Percentiles rank a stretch among this genome's conserved stretches.
phyloP scores from a whole-genome alignment of 2,113 vertebrate genomes.

The Chauna torquata region DNA sequence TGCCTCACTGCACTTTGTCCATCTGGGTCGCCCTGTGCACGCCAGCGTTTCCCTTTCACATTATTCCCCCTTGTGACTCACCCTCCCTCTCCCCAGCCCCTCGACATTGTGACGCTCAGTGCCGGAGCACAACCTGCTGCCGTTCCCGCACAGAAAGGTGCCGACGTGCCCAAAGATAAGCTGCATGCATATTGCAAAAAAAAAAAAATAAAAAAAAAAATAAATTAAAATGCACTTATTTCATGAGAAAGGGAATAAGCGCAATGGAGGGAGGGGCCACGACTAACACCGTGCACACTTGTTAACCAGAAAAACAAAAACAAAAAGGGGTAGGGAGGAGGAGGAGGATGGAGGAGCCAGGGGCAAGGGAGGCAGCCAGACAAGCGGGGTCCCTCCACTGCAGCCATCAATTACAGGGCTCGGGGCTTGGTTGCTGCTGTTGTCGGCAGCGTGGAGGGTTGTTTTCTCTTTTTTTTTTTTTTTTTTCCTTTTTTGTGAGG shows the following conservation, averaged over 20 bases:
- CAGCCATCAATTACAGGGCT: constrained; percentile 61
- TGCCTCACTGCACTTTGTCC: constrained; percentile 39
- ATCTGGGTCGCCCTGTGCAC: constrained; percentile 52
- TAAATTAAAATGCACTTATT: too few species aligned
- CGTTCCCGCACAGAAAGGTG: not conserved
- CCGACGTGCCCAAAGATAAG: constrained; percentile 12
- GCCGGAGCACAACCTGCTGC: not conserved
- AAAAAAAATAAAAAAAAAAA: too few species aligned
- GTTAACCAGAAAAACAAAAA: constrained; percentile 42
- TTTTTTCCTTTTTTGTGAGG: constrained; percentile 42
- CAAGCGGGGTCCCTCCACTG: constrained; percentile 8
- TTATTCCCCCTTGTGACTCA: constrained; percentile 40
- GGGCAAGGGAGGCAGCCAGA: not conserved
- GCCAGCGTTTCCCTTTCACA: constrained; percentile 55
- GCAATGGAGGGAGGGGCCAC: not conserved
- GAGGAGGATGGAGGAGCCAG: not conserved
- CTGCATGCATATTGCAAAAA: not conserved
- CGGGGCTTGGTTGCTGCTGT: not conserved
- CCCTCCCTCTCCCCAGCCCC: not conserved
- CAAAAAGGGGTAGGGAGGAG: not conserved
- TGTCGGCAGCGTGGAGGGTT: not conserved
- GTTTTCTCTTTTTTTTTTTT: not conserved
- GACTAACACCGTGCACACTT: constrained; percentile 42
- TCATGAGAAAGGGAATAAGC: constrained; percentile 45
- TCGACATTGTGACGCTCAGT: not conserved